phyloP scores from a whole-genome alignment of 2,797 vertebrate species.

The Enteromius anoplus region DNA sequence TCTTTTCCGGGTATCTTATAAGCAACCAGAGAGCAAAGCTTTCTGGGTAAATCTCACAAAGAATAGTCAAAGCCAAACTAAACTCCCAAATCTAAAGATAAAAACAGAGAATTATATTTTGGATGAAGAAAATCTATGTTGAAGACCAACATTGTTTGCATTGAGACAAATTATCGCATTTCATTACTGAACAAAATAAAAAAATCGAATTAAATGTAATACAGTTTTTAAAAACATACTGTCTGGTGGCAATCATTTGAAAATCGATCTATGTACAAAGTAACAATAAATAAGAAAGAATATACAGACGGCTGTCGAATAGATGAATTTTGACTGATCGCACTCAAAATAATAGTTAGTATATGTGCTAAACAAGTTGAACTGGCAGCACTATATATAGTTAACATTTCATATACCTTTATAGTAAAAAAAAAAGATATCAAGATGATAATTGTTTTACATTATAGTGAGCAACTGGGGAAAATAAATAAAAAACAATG shows the following conservation, averaged over 20 bases:
- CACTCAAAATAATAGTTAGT: neutral
- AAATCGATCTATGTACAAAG: neutral
- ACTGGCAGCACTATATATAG: neutral
- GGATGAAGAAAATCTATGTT: neutral
- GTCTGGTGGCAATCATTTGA: no score
- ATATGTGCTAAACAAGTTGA: neutral
- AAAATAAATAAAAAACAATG: neutral
- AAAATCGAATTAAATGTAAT: neutral
- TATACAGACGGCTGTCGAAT: neutral
- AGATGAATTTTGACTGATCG: neutral
- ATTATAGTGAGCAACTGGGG: neutral
- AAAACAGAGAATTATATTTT: neutral
- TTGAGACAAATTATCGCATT: conserved; percentile 6
- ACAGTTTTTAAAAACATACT: neutral
- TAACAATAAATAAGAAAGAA: neutral
- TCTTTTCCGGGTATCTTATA: neutral
- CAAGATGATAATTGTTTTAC: neutral
- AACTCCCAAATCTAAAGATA: neutral
- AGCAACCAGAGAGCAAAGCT: neutral
- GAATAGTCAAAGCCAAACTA: neutral
- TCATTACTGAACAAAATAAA: neutral
- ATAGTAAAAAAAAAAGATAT: neutral
- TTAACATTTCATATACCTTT: neutral
- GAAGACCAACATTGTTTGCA: neutral
- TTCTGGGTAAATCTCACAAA: conserved; percentile 18